phyloP scores from a whole-genome alignment of 30 jellyfish, hydroid and myxozoan genomes.

The Pseudorhiza aurosa region DNA sequence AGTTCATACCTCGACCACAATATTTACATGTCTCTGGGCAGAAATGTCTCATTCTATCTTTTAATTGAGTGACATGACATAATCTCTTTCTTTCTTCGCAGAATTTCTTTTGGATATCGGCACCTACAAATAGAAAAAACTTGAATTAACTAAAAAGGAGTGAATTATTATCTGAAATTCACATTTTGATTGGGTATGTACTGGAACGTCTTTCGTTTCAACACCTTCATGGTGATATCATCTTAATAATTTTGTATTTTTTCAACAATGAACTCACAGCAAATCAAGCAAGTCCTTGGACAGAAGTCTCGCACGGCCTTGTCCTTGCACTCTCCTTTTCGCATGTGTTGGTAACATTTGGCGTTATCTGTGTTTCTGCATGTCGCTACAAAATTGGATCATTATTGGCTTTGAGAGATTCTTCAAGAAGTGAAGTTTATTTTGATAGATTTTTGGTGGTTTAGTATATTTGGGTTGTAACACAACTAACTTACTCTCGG shows the following conservation, averaged over 20 bases:
- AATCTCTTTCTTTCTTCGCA: neutral
- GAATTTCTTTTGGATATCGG: neutral
- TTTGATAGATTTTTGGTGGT: too few relatives aligned
- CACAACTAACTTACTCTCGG: too few relatives aligned
- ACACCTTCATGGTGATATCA: too few relatives aligned
- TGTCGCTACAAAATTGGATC: constrained; percentile 2
- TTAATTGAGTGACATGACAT: neutral
- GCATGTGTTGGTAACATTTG: neutral
- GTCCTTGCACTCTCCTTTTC: neutral
- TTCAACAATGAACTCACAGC: constrained; percentile 28
- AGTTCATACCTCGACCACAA: constrained; percentile 33
- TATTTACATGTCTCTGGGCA: constrained; percentile 50
- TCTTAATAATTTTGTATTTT: too few relatives aligned
- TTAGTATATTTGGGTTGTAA: too few relatives aligned
- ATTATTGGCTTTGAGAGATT: too few relatives aligned
- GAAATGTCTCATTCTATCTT: neutral
- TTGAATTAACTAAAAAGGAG: too few relatives aligned
- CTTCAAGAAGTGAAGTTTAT: too few relatives aligned
- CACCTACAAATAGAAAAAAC: constrained; percentile 15
- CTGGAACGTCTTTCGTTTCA: too few relatives aligned
- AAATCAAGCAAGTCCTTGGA: constrained; percentile 13
- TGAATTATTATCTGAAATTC: too few relatives aligned
- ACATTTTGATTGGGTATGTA: too few relatives aligned
- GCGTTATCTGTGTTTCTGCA: neutral
- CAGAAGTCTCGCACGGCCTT: neutral